Base-by-base conservation (phyloP, 2,888 invertebrate species). In the Noctua fimbriata region DNA sequence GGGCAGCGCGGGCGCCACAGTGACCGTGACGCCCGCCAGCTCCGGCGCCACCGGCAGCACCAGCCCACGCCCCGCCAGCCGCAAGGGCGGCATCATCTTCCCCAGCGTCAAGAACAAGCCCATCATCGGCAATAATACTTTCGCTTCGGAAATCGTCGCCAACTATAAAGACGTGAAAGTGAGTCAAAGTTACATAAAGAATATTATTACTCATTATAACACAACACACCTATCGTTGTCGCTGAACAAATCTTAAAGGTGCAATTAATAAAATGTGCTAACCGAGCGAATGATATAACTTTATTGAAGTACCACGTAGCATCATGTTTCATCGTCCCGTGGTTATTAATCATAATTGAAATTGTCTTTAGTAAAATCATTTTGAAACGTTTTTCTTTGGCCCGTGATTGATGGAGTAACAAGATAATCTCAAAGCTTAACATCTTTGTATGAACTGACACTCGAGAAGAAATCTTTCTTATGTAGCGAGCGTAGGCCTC, bases 91-190 rank as follows among this genome's bases (percentile, higher is more conserved):
- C 81, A 98, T 99, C 90, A 99, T 99, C 94, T 99, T 99, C 95
- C 99, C 99, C 18, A 98, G 98, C 93, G 98, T 99, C 74, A 99
- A 99, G 95, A 99, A 99, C 94, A 99, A 99, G 90, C 99, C 99
- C 41, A 98, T 98, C 87, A 98, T 98, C 82, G 98, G 98, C 78
- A 98, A 98, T 96, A 98, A 98, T 87, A 98, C 98, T 72, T 98
- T 98, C 94, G 97, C 98, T 70, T 98, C 98, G 18, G 98, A 98
- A 92, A 97, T 98, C 90, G 97, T 98, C 88, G 97, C 98, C 88
- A 98, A 97, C 95, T 97, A 98, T 92, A 98, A 98, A 96, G 98
- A 98, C 94, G 97, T 98, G 89, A 98, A 98, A 98, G 98, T 98
- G 97, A 97, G 98, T 96, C 84, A 85, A 90, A 87, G 90, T 92